A percentile compares a stretch with the other conserved stretches of the same genome.
Evolutionary conservation across 2,113 vertebrate species (phyloP).

Genomic region (Phrynocephalus versicolor): DNA sequence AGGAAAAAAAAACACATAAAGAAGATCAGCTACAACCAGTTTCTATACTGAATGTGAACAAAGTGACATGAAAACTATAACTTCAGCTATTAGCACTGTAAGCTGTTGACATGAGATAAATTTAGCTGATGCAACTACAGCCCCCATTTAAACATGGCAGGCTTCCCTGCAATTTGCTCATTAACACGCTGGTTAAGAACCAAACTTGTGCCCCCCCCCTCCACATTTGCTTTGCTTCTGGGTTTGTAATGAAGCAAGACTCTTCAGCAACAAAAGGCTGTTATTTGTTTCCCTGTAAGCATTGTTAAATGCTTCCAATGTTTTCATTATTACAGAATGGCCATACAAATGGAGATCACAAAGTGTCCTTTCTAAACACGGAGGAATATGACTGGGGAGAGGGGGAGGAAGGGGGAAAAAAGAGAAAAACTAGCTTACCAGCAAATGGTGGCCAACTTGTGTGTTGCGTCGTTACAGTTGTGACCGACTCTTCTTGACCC

Average conservation of each 20-base stretch:
- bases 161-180: conserved; percentile 50
- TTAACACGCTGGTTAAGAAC: conserved; percentile 49
- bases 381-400: neutral
- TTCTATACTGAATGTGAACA: conserved; percentile 20
- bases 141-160: conserved; percentile 44
- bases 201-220: conserved; percentile 42
- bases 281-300: neutral
- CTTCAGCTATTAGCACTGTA: neutral
- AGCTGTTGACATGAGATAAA: conserved; percentile 42
- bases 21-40: neutral
- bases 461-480: no score
- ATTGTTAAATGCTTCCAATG: neutral
- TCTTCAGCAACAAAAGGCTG: conserved; percentile 5
- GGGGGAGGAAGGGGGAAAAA: neutral
- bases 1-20: neutral
- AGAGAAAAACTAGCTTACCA: neutral
- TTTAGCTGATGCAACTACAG: conserved; percentile 35
- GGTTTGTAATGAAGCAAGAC: conserved; percentile 32
- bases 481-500: no score
- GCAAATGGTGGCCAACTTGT: neutral
- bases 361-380: conserved; percentile 8
- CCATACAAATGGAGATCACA: neutral
- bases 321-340: conserved; percentile 29
- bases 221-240: conserved; percentile 44
- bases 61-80: conserved; percentile 51